phyloP scores from a whole-genome alignment of 2,888 invertebrate species.

The Abscondita cerata region DNA sequence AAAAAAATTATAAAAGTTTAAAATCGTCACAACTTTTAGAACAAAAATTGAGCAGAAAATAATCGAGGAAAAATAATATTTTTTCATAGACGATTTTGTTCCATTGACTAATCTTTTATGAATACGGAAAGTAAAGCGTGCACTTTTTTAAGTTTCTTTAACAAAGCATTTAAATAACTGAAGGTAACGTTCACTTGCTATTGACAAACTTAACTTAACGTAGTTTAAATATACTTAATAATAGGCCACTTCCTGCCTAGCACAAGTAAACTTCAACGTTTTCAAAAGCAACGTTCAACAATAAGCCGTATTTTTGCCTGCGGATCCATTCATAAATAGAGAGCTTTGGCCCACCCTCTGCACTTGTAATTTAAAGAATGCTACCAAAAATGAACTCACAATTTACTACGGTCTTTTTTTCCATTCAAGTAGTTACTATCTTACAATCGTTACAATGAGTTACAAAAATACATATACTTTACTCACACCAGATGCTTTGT shows the following conservation, averaged over 20 bases:
- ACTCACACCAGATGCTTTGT: background rate
- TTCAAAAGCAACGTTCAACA: conserved; percentile 31
- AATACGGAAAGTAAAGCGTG: no score
- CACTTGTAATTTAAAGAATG: conserved; percentile 32
- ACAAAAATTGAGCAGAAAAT: no score
- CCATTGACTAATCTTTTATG: no score
- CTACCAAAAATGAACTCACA: conserved; percentile 33
- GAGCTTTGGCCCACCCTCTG: conserved; percentile 35
- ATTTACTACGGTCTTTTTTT: conserved; percentile 34
- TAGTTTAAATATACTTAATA: conserved; percentile 42
- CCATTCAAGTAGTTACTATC: conserved; percentile 21
- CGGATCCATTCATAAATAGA: conserved; percentile 36
- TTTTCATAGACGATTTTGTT: no score
- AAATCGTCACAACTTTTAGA: no score
- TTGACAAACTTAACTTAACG: conserved; percentile 31
- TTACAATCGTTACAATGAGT: conserved; percentile 21
- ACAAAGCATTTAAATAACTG: no score
- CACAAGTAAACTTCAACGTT: conserved; percentile 31
- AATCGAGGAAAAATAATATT: no score
- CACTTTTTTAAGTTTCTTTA: no score
- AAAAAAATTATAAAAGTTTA: no score
- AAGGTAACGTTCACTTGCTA: conserved; percentile 16
- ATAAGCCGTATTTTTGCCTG: conserved; percentile 29
- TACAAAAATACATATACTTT: background rate
- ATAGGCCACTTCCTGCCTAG: conserved; percentile 43